These are phyloP conservation scores for Sebastes hubbsi DNA, from an alignment of 2,797 vertebrate species.

Conservation along the genomic window DNA sequence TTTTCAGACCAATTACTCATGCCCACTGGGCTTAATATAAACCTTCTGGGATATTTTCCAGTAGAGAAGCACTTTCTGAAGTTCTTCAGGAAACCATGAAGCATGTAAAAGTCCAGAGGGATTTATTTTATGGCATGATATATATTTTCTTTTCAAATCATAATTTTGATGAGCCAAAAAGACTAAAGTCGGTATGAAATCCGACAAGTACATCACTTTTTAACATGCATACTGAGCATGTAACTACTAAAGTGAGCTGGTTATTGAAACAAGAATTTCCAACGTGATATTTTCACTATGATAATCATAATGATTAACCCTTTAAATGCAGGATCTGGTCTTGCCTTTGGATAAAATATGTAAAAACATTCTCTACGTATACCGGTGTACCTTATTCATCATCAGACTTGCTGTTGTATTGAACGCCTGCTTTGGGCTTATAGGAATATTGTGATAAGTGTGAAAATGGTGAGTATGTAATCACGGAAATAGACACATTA, in stretches of 20 bases:
- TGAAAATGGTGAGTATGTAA: conserved; percentile 51
- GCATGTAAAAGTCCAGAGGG: not conserved
- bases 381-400: not conserved
- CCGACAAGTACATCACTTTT: not conserved
- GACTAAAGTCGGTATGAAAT: not conserved
- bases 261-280: not conserved
- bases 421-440: conserved; percentile 6
- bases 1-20: no score
- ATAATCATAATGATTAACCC: not conserved
- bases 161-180: not conserved
- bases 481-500: conserved; percentile 57
- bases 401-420: not conserved
- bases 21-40: no score
- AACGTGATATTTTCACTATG: not conserved
- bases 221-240: not conserved
- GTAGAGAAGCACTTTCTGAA: not conserved
- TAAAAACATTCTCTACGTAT: not conserved
- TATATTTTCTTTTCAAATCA: not conserved
- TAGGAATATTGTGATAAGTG: conserved; percentile 41
- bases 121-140: not conserved
- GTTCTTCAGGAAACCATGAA: not conserved
- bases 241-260: not conserved
- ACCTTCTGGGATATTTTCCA: not conserved
- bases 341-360: not conserved
- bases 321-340: not conserved